Evolutionary conservation across 2,797 vertebrate species (phyloP).

Genomic region (Orientallactaga sibirica): DNA sequence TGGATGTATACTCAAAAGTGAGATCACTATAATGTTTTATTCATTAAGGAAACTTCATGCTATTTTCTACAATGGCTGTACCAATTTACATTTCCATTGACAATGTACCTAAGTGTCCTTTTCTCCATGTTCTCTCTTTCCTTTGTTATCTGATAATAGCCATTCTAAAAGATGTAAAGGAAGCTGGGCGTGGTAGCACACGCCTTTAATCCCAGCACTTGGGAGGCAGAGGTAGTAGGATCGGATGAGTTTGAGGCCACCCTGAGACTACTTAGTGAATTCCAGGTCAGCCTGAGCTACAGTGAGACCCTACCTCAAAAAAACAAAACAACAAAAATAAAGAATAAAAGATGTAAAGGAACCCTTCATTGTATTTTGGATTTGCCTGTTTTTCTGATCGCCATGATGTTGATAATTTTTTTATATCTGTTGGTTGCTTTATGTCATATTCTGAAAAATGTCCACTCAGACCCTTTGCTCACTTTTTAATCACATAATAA

Average conservation of each 20-base stretch:
- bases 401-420: background rate
- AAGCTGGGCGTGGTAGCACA: no score
- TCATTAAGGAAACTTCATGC: background rate
- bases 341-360: no score
- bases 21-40: background rate
- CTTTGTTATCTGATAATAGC: background rate
- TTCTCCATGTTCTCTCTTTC: no score
- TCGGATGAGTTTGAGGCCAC: no score
- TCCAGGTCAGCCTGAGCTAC: no score
- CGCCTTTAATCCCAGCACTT: no score
- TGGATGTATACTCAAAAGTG: background rate
- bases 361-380: no score
- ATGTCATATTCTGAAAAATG: background rate
- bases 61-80: background rate
- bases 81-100: background rate
- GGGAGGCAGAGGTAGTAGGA: no score
- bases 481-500: background rate
- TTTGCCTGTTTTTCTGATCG: background rate
- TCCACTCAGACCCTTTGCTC: background rate
- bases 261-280: no score
- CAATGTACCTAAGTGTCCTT: no score
- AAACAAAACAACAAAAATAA: no score
- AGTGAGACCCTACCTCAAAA: no score
- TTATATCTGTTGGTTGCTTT: background rate
- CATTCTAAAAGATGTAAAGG: background rate